phyloP scores from a whole-genome alignment of 2,113 vertebrate genomes.

The Centropristis striata region DNA sequence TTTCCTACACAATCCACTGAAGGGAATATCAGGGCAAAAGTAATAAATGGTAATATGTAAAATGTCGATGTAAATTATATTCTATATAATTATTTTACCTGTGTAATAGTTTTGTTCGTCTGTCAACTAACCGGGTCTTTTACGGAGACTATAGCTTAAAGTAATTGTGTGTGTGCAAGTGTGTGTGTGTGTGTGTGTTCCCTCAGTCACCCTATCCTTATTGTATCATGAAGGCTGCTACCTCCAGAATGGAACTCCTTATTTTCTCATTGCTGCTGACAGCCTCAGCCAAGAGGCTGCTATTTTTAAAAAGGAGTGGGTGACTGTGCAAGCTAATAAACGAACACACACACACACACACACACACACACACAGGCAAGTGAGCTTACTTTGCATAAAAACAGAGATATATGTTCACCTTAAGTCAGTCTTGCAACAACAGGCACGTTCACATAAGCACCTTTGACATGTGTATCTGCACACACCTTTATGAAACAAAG shows the following conservation, averaged over 20 bases:
- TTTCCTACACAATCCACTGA: not conserved
- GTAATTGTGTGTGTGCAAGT: constrained; percentile 16
- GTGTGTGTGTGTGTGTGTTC: constrained; percentile 39
- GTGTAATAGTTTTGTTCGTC: not conserved
- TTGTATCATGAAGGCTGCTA: constrained; percentile 76
- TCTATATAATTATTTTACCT: not conserved
- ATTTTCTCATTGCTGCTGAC: constrained; percentile 81
- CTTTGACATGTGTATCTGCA: constrained; percentile 43
- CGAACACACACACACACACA: constrained; percentile 47
- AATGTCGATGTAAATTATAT: not conserved
- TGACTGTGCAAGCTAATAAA: constrained; percentile 82
- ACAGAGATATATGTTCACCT: constrained; percentile 16
- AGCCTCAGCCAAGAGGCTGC: constrained; percentile 82
- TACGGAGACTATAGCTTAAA: constrained; percentile 12
- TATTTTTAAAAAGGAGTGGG: constrained; percentile 86
- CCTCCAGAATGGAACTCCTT: constrained; percentile 79
- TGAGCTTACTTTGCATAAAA: constrained; percentile 54
- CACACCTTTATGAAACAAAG: constrained; percentile 52
- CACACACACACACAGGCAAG: constrained; percentile 10
- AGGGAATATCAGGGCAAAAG: not conserved
- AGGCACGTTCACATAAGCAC: constrained; percentile 29
- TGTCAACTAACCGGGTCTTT: not conserved
- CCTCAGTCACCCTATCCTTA: constrained; percentile 58
- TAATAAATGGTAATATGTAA: constrained; percentile 1
- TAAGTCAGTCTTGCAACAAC: constrained; percentile 39